Conservation (phyloP, 1,140 invertebrate species). For the Aphelenchoides besseyi region DNA sequence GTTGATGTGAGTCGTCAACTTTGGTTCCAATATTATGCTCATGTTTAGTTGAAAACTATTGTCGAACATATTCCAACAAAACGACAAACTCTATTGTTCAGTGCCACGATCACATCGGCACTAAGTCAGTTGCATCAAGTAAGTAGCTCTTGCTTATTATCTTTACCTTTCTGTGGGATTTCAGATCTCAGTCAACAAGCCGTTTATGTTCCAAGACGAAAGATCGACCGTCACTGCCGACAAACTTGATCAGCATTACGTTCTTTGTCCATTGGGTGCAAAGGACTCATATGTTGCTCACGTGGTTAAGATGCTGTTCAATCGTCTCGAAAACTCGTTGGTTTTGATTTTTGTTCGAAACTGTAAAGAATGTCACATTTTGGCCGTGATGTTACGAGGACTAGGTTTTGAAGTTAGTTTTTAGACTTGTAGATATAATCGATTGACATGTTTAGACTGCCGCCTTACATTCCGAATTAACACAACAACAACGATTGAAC, state of each 20-base stretch:
- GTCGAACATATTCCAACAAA: conserved; percentile 77
- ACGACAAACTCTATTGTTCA: conserved; percentile 89
- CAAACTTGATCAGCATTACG: conserved; percentile 81
- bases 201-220: conserved; percentile 67
- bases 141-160: too few species aligned
- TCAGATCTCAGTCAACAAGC: conserved; percentile 60
- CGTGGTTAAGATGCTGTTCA: conserved; percentile 74
- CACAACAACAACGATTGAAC: conserved; percentile 45
- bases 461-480: conserved; percentile 54
- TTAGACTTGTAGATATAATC: too few species aligned
- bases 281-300: conserved; percentile 90
- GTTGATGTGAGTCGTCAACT: neutral
- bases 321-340: conserved; percentile 33
- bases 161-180: too few species aligned
- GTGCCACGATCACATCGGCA: conserved; percentile 72
- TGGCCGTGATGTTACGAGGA: conserved; percentile 57
- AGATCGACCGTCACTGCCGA: conserved; percentile 75
- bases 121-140: conserved; percentile 42
- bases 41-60: conserved; percentile 80
- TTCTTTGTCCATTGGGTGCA: conserved; percentile 81
- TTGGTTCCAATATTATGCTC: too few species aligned
- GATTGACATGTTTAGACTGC: conserved; percentile 55
- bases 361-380: conserved; percentile 57
- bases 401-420: conserved; percentile 56
- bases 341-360: conserved; percentile 59